A percentile compares a stretch with the other conserved stretches of the same genome.
Evolutionary conservation across 2,113 vertebrate species (phyloP).

Genomic region (Alosa alosa): DNA sequence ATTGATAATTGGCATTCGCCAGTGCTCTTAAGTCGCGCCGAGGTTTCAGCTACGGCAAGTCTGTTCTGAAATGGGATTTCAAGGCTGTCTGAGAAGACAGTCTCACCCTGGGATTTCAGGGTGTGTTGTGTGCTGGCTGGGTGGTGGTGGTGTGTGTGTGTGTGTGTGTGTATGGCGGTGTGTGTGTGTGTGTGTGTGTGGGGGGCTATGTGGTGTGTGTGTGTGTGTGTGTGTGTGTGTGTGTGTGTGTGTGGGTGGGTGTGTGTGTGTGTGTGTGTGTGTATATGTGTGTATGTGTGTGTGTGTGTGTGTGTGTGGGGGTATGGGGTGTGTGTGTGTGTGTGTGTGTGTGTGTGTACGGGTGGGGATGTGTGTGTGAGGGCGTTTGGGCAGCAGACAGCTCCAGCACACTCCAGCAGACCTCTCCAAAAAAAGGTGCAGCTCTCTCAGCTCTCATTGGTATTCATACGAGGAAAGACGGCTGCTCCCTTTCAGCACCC

Average conservation of each 20-base stretch:
- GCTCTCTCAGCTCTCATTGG: background rate
- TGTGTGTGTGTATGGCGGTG: background rate
- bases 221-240: constrained; percentile 1
- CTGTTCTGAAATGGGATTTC: background rate
- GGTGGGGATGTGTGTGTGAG: background rate
- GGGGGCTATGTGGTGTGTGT: background rate
- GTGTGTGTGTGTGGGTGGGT: constrained; percentile 4
- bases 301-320: background rate
- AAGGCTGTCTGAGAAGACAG: background rate
- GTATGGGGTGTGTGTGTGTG: background rate
- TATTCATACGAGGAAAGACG: background rate
- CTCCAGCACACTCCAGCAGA: background rate
- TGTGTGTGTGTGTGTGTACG: background rate
- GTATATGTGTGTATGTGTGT: constrained; percentile 10
- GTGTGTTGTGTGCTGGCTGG: constrained; percentile 17
- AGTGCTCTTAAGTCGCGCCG: background rate
- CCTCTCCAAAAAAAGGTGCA: background rate
- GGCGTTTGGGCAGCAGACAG: background rate
- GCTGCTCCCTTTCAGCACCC: background rate
- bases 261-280: constrained; percentile 1
- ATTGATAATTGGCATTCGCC: background rate
- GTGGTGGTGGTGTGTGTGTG: constrained; percentile 4
- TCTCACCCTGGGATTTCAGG: background rate
- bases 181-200: background rate
- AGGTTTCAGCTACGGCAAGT: background rate